These are phyloP conservation scores for Arctia plantaginis DNA, from an alignment of 2,888 invertebrate species.

Conservation along the genomic window DNA sequence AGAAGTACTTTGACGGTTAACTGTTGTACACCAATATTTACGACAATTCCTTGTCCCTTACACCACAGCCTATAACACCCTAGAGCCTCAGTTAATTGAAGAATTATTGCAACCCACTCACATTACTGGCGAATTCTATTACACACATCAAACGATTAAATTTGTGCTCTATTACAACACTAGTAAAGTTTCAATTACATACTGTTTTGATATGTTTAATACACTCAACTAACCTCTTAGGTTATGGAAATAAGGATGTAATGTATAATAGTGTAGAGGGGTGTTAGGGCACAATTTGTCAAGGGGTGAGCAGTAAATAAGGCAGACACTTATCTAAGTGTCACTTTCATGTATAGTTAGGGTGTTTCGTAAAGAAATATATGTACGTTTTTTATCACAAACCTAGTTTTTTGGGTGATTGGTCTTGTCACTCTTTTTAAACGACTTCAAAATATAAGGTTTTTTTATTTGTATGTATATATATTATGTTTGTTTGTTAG, in stretches of 20 bases:
- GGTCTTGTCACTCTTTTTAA: not conserved
- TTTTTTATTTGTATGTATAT: too few species aligned
- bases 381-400: not conserved
- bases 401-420: not conserved
- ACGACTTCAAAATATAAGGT: not conserved
- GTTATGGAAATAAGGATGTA: constrained; percentile 46
- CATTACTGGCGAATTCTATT: constrained; percentile 61
- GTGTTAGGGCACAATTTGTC: constrained; percentile 21
- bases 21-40: not conserved
- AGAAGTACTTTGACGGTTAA: too few species aligned
- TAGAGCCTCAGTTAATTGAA: constrained; percentile 70
- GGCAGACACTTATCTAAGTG: constrained; percentile 1
- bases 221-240: constrained; percentile 27
- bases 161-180: constrained; percentile 46
- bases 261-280: constrained; percentile 31
- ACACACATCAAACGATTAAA: constrained; percentile 48
- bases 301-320: constrained; percentile 21
- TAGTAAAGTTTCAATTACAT: constrained; percentile 39
- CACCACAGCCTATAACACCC: constrained; percentile 41
- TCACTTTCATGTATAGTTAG: constrained; percentile 1
- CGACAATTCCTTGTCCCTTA: constrained; percentile 21
- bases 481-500: too few species aligned
- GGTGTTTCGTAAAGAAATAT: not conserved
- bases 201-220: constrained; percentile 36
- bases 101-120: constrained; percentile 73